These are phyloP conservation scores for Galbula dea DNA, from an alignment of 2,113 vertebrate genomes.

Conservation along the genomic window DNA sequence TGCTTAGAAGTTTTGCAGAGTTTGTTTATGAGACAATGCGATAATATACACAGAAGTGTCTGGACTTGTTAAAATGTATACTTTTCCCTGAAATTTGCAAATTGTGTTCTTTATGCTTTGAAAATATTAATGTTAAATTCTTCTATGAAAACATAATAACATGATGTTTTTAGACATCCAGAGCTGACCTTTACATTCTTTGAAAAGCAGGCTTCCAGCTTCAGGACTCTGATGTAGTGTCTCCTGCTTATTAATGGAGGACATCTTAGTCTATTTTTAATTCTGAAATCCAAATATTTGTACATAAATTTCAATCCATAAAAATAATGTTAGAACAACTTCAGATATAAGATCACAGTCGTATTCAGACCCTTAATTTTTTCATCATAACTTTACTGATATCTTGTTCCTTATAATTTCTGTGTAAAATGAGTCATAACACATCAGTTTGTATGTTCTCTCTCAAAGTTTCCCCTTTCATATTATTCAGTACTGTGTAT, in stretches of 20 bases:
- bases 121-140: neutral
- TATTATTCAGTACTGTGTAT: neutral
- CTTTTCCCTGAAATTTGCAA: neutral
- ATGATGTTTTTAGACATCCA: neutral
- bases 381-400: neutral
- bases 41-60: neutral
- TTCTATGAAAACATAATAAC: neutral
- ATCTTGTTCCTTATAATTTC: neutral
- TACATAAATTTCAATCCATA: neutral
- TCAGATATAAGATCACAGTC: neutral
- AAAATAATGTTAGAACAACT: neutral
- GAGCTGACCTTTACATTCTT: neutral
- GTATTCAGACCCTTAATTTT: neutral
- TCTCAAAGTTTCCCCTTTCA: neutral
- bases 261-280: neutral
- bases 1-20: neutral
- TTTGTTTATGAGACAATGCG: neutral
- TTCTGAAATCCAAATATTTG: neutral
- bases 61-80: neutral
- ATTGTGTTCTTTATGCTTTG: neutral
- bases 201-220: neutral
- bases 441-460: neutral
- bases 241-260: neutral
- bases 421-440: neutral
- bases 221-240: neutral